Evolutionary conservation across 2,888 invertebrate genomes (phyloP).

Genomic region (Metacarcinus magister): DNA sequence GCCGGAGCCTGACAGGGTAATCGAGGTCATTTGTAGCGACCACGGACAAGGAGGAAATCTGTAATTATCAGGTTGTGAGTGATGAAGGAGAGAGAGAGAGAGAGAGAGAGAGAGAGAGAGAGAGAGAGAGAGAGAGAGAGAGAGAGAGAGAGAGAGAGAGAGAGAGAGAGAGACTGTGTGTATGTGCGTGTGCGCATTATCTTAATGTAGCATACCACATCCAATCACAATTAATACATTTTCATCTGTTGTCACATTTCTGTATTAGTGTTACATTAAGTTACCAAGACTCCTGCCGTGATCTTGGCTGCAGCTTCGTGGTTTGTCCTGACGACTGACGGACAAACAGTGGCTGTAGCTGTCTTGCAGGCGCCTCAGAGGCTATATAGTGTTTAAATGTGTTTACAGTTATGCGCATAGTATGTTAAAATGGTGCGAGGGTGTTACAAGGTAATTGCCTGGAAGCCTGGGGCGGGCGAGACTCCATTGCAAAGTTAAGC

Average conservation of each 20-base stretch:
- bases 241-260: background rate
- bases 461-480: background rate
- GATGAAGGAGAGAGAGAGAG: constrained; percentile 6
- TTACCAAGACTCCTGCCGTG: background rate
- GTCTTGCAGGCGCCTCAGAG: background rate
- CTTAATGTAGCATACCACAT: background rate
- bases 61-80: constrained; percentile 59
- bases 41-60: constrained; percentile 60
- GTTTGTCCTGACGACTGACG: background rate
- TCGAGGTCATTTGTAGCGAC: constrained; percentile 71
- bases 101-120: constrained; percentile 53
- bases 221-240: background rate
- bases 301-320: background rate
- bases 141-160: constrained; percentile 55
- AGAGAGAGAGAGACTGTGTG: constrained; percentile 13
- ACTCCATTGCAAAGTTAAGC: background rate
- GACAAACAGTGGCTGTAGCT: background rate
- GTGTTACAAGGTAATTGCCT: background rate
- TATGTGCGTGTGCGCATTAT: background rate
- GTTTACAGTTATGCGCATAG: background rate
- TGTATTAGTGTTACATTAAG: background rate
- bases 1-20: constrained; percentile 70
- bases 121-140: constrained; percentile 41
- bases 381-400: background rate
- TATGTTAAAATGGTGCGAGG: background rate